Evolutionary conservation across 23 tunicate genomes (phyloP).

Genomic region (Halocynthia roretzi): DNA sequence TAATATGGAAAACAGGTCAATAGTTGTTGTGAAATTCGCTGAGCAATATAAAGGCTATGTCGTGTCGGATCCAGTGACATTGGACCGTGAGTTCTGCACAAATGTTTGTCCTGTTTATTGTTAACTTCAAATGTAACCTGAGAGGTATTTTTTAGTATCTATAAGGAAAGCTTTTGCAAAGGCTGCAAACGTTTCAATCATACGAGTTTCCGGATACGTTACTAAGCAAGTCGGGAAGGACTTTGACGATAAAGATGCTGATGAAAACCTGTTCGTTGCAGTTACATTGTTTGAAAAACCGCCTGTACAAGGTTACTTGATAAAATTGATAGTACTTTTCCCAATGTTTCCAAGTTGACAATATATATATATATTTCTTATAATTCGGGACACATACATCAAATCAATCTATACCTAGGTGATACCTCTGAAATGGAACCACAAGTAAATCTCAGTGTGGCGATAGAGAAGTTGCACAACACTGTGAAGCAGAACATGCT

Average conservation of each 20-base stretch:
- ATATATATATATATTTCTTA: too few relatives aligned
- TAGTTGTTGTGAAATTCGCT: constrained; percentile 15
- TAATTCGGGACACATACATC: too few relatives aligned
- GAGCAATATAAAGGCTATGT: background rate
- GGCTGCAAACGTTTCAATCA: constrained; percentile 2
- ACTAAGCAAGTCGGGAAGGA: constrained; percentile 7
- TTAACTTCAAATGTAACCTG: too few relatives aligned
- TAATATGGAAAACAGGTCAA: background rate
- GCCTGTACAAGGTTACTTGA: constrained; percentile 1
- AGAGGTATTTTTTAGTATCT: constrained; percentile 4
- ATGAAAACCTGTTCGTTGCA: constrained; percentile 1
- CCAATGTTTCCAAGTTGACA: too few relatives aligned
- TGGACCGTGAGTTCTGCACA: too few relatives aligned
- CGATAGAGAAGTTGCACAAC: constrained; percentile 1
- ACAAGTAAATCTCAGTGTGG: constrained; percentile 4
- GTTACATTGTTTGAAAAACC: constrained; percentile 8
- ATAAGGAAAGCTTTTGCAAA: constrained; percentile 11
- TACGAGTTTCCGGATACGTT: constrained; percentile 9
- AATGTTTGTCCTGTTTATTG: too few relatives aligned
- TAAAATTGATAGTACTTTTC: too few relatives aligned
- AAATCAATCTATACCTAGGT: background rate
- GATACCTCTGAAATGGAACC: constrained; percentile 4
- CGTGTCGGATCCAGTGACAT: too few relatives aligned
- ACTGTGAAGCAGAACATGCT: background rate
- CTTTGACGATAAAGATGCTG: constrained; percentile 2